Base-by-base conservation (phyloP, 2,888 invertebrate species). In the Watsonalla cultraria region DNA sequence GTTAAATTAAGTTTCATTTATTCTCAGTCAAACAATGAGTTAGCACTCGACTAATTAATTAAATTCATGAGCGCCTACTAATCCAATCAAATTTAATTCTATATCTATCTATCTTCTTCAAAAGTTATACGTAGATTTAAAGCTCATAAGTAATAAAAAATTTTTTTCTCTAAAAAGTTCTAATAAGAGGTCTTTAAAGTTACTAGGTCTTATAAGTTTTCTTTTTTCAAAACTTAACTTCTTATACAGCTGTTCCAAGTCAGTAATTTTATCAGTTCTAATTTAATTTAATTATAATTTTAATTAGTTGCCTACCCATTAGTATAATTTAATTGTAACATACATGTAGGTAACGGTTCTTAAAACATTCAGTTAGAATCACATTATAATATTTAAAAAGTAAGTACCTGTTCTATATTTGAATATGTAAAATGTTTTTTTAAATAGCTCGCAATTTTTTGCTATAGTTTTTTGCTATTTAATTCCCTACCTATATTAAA, bases 1-100 rank as follows among this genome's bases (percentile, higher is more conserved):
- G 14, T 13, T 45, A 24, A 53, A 54, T 51, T 57, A n/a, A 15
- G 0, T n/a, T 45, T 42, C 11, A 45, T n/a, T 15, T 49, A 9
- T 14, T 15, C 9, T 9, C 37, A 15, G n/a, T 39, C 35, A 6
- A 37, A 14, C 37, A 13, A 24, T 14, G 9, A 0, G 37, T 37
- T 49, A 9, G n/a, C 39, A 49, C 6, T 14, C 4, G 4, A 13
- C 37, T 37, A 48, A 48, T 48, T 37, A 35, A 37, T 51, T n/a
- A 52, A 51, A 45, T 53, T 52, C 42, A 48, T 15, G 15, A 11
- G 42, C 5, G 42, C 42, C 42, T 11, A 42, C 9, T 42, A 42
- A 42, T 46, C 39, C 15, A 39, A 47, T 11, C n/a, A n/a, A 46
- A 14, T 11, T 6, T 14, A 46, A 46, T n/a, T n/a, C 6, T n/a